Evolutionary conservation across 2,113 vertebrate species (phyloP).

Genomic region (Coptodon bakossiorum): DNA sequence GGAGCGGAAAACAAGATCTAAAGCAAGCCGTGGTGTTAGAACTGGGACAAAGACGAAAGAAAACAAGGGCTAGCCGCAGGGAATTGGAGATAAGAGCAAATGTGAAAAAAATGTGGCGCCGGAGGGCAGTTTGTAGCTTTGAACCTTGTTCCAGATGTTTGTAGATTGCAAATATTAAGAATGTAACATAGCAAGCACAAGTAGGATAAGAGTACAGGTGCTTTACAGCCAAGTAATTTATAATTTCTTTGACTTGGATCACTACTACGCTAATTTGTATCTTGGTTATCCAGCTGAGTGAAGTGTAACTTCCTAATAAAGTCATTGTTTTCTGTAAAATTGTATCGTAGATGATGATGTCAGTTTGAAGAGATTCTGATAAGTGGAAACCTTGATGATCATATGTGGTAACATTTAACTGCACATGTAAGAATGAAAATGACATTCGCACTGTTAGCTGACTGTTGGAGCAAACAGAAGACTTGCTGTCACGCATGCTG

Average conservation of each 20-base stretch:
- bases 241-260: background rate
- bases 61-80: background rate
- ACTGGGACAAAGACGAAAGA: constrained; percentile 30
- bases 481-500: constrained; percentile 35
- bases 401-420: background rate
- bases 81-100: background rate
- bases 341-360: background rate
- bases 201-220: background rate
- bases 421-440: background rate
- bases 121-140: background rate
- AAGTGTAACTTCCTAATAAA: background rate
- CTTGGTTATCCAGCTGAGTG: background rate
- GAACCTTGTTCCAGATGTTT: constrained; percentile 53
- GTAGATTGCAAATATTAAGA: constrained; percentile 46
- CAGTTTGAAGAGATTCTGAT: background rate
- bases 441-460: constrained; percentile 4
- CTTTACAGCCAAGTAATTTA: background rate
- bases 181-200: background rate
- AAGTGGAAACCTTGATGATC: background rate
- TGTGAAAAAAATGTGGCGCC: constrained; percentile 6
- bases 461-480: background rate
- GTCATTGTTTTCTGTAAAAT: background rate
- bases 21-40: constrained; percentile 17
- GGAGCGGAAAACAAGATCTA: constrained; percentile 30
- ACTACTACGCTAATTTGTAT: background rate